Base-by-base conservation (phyloP, 2,888 invertebrate species). In the Venustoraphidia nigricollis region DNA sequence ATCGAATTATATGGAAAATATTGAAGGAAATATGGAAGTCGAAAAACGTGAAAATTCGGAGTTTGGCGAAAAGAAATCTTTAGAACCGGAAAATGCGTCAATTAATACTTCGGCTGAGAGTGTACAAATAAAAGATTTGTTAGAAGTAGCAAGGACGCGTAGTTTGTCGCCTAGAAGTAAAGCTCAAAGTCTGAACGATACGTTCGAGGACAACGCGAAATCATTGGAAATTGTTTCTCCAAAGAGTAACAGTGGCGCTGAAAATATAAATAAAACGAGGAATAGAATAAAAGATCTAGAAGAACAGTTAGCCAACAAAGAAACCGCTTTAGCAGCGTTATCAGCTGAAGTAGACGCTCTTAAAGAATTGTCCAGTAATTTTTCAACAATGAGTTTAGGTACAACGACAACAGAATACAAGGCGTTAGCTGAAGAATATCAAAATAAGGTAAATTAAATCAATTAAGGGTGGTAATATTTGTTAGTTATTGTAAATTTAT, bases 401-500 rank as follows among this genome's bases (percentile, higher is more conserved):
- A 74, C 76, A 8, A 68, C 77, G 55, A 76, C 81, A 9, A 81
- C 82, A 34, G 84, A 83, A 54, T 83, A 83, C 61, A 79, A 79
- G 60, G 80, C 82, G 13, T 71, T 82, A 47, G 76, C 82, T 59
- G 81, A 82, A 55, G 79, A 83, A 51, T 80, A 78, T 62, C 75
- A 77, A 45, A 72, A 65, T 47, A 82, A 81, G 73, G 85, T 85
- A 69, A 67, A 54, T 47, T 55, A 27, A 27, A 27, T 27, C 9
- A n/a, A 27, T 6, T 27, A 27, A 27, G 27, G 27, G 6, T 1
- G 6, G 27, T 27, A 27, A 27, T 27, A 6, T 27, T 27, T 27
- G 6, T 27, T 27, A 27, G 6, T 27, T 6, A 27, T 27, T 27
- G 5, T 27, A 27, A 27, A 27, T 5, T n/a, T 27, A 27, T 5